Evolutionary conservation across 2,797 vertebrate genomes (phyloP), one percentile per base, ranked within the genome.

Genomic region (Danio choprae): DNA sequence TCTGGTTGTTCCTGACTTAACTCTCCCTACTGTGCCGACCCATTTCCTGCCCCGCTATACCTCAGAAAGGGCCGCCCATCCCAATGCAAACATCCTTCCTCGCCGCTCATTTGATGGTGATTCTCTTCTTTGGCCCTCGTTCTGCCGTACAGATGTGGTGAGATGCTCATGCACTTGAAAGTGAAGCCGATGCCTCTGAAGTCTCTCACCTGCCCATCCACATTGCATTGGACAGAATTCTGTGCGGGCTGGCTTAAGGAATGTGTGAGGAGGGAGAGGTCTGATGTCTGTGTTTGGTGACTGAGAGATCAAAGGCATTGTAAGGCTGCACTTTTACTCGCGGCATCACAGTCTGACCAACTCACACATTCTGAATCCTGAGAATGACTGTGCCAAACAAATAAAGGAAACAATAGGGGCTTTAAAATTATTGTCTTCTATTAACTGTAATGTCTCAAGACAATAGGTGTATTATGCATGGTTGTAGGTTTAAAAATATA

Each of bases 1-100:
- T 90, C 86, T 89, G 87, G 82, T 69, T 53, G 73, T 22, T 83
- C 70, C 78, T 86, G 53, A 84, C 83, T 85, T 83, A 63, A 53
- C 83, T 69, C 68, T 55, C 51, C 43, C 55, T 84, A 60, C 79
- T 50, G 50, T 81, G 60, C 70, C 67, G 77, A 48, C 70, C 59
- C 50, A 59, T 77, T 84, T 80, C 81, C 84, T 80, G 73, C 63
- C 48, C 77, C 67, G 4, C 51, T 43, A 64, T 79, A 60, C 72
- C 73, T 65, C 70, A 55, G 69, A 65, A 56, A 55, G 59, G 16
- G 48, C 58, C 20, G 10, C 59, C 78, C 50, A 65, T 76, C 58
- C 76, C 44, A 50, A 59, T 73, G 74, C 69, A 77, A 82, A 79
- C 80, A 80, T 74, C 73, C 43, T 53, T 5, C 36, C 40, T 41